phyloP scores from a whole-genome alignment of 2,113 vertebrate genomes.

The Pterocles gutturalis region DNA sequence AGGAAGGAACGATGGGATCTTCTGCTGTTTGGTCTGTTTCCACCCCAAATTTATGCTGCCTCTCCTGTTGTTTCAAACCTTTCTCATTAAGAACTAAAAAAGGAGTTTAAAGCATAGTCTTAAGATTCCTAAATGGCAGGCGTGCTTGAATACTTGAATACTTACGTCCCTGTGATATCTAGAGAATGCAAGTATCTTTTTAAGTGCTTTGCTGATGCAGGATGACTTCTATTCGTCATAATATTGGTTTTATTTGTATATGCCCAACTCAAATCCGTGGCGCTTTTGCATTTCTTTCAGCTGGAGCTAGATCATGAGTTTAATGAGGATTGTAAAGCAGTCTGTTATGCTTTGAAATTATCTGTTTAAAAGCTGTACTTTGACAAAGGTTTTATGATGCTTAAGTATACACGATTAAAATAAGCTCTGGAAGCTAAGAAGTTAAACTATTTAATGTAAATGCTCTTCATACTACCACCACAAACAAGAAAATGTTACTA shows the following conservation, averaged over 20 bases:
- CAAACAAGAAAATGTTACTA: not conserved
- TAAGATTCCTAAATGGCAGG: slow-evolving; percentile 10
- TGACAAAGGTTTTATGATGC: not conserved
- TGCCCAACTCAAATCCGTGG: not conserved
- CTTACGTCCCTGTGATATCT: not conserved
- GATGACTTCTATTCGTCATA: not conserved
- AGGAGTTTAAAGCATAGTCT: not conserved
- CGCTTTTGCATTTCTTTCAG: not conserved
- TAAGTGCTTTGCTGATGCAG: slow-evolving; percentile 15
- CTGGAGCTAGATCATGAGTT: not conserved
- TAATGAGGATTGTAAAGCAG: not conserved
- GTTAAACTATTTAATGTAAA: not conserved
- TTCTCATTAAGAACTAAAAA: not conserved
- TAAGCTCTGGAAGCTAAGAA: not conserved
- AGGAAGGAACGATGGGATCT: not conserved
- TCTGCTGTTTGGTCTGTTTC: not conserved
- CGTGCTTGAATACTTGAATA: not conserved
- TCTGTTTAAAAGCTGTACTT: slow-evolving; percentile 9
- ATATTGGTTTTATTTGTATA: not conserved
- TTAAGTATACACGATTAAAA: not conserved
- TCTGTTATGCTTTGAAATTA: slow-evolving; percentile 29
- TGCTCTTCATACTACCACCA: not conserved
- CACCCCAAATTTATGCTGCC: not conserved
- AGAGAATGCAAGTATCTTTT: slow-evolving; percentile 8
- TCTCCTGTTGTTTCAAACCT: not conserved